Conservation (phyloP, 2,113 vertebrate species). For the Ameiurus melas region DNA sequence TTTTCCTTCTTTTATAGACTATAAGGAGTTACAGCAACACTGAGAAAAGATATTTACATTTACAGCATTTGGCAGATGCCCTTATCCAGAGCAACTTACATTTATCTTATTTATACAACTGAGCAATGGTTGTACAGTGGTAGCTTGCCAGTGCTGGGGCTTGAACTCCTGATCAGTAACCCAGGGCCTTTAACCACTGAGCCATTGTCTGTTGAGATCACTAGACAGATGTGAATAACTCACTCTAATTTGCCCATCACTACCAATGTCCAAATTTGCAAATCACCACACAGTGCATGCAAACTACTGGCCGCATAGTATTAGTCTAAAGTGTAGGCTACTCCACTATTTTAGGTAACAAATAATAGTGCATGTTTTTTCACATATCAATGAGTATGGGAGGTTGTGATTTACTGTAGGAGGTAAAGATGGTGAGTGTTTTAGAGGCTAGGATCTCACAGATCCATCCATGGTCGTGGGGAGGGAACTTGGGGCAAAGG, state of each 20-base stretch:
- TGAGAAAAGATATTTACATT: background rate
- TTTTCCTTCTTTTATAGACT: background rate
- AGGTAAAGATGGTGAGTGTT: background rate
- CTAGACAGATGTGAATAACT: background rate
- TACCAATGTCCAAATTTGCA: background rate
- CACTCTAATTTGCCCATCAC: background rate
- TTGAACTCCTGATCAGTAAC: too few species aligned
- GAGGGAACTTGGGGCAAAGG: too few species aligned
- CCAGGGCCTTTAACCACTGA: too few species aligned
- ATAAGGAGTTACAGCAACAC: background rate
- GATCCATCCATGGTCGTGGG: too few species aligned
- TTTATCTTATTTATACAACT: too few species aligned
- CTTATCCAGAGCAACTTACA: too few species aligned
- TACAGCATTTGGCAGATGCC: too few species aligned
- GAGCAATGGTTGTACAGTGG: too few species aligned
- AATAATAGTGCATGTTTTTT: background rate
- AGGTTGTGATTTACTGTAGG: background rate
- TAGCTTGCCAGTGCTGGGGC: too few species aligned
- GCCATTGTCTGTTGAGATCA: background rate
- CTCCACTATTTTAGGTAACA: background rate
- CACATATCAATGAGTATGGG: background rate
- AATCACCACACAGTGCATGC: background rate
- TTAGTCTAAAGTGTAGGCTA: background rate
- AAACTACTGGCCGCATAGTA: background rate
- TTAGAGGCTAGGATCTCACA: background rate